A percentile compares a stretch with the other conserved stretches of the same genome.
These are phyloP conservation scores for Ploceus nigricollis DNA, from an alignment of 2,113 vertebrate species.

Conservation along the genomic window DNA sequence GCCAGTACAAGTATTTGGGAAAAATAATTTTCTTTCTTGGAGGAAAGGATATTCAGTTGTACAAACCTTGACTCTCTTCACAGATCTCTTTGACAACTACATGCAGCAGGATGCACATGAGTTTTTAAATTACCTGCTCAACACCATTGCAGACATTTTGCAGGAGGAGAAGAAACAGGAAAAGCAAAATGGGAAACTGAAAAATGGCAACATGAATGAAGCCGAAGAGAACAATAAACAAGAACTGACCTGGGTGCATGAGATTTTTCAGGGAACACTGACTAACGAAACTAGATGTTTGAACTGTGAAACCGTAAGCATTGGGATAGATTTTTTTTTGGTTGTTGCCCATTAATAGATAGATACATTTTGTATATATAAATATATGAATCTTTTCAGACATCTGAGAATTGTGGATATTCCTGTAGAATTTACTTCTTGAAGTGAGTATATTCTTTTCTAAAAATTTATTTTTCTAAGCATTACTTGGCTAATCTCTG, in stretches of 20 bases:
- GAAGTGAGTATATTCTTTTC: conserved; percentile 59
- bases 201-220: conserved; percentile 88
- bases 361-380: conserved; percentile 12
- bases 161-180: conserved; percentile 98
- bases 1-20: background rate
- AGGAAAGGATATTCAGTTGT: background rate
- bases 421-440: conserved; percentile 57
- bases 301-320: conserved; percentile 96
- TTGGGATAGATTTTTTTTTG: background rate
- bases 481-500: background rate
- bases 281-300: conserved; percentile 98
- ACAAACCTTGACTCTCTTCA: conserved; percentile 29
- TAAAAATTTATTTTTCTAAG: conserved; percentile 34
- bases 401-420: conserved; percentile 57
- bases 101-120: conserved; percentile 98
- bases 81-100: conserved; percentile 98
- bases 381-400: conserved; percentile 52
- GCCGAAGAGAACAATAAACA: conserved; percentile 84
- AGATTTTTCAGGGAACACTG: conserved; percentile 98
- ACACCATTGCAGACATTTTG: conserved; percentile 96
- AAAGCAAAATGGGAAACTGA: conserved; percentile 92
- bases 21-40: background rate
- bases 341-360: conserved; percentile 16
- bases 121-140: conserved; percentile 97
- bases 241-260: conserved; percentile 96